Base-by-base conservation (phyloP, 2,113 vertebrate species). In the Hyaena hyaena region DNA sequence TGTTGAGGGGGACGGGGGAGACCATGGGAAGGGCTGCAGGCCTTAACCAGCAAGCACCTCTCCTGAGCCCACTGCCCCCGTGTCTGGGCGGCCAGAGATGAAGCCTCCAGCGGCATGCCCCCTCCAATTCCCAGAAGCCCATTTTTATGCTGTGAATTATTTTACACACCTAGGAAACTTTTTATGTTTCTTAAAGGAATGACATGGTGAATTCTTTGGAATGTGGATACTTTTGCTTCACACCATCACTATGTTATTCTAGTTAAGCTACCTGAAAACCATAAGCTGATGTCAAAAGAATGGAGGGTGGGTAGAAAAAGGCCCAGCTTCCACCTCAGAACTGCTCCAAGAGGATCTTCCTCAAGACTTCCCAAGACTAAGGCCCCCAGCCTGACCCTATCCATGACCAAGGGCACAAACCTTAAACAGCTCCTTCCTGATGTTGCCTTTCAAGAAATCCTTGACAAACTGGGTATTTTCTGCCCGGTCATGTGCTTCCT, bases 391-490 rank as follows among this genome's bases (percentile, higher is more conserved):
- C 66, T 1, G 2, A 89, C 50, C 66, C 88, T 43, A 17, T 66
- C 79, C 66, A 33, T 16, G n/a, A 95, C 10, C 16, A 11, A 92
- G 26, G 80, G 43, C 77, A 85, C 98, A 89, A 96, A 99, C 99
- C 99, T 99, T 99, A 97, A 99, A 99, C 31, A 99, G 99, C 96
- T 99, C 99, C 98, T 98, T 99, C 91, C 98, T 98, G 97, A 99
- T 99, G 61, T 98, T 99, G 17, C 99, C 99, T 95, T 98, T 99
- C 91, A 99, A 99, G 97, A 99, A 99, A 96, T 99, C 99, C 98
- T 99, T 99, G 96, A 99, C 99, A 97, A 99, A 99, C 97, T 99
- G 99, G 0, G 99, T 99, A 98, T 99, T 99, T 98, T 99, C 99
- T 0, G 99, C 99, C 80, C 99, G 99, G 95, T 99, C 99, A 0